A percentile compares a stretch with the other conserved stretches of the same genome.
phyloP scores from a whole-genome alignment of 2,113 vertebrate genomes.

The Larimichthys crocea region DNA sequence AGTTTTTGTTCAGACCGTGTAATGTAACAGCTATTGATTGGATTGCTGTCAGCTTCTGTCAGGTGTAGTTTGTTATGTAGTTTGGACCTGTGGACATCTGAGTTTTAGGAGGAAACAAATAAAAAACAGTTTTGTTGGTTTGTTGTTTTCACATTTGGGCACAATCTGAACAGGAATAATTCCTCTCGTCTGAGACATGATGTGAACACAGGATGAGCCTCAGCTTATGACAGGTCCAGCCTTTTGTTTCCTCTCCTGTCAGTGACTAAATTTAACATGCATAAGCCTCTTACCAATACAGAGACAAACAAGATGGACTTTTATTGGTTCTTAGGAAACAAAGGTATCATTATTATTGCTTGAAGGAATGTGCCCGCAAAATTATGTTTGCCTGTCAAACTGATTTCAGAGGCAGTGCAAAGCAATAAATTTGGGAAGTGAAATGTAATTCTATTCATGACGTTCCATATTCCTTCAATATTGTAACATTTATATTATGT shows the following conservation, averaged over 20 bases:
- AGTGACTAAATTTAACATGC: slow-evolving; percentile 66
- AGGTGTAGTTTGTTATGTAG: neutral
- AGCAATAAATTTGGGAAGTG: slow-evolving; percentile 67
- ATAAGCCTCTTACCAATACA: slow-evolving; percentile 73
- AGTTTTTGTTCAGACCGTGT: slow-evolving; percentile 11
- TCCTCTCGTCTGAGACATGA: slow-evolving; percentile 20
- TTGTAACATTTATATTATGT: slow-evolving; percentile 70
- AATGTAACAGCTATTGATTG: slow-evolving; percentile 27
- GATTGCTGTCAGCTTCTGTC: slow-evolving; percentile 18
- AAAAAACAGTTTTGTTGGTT: neutral
- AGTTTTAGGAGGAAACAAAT: neutral
- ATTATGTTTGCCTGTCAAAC: slow-evolving; percentile 69
- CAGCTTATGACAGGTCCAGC: slow-evolving; percentile 58
- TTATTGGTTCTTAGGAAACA: slow-evolving; percentile 64
- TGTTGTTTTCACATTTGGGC: slow-evolving; percentile 30
- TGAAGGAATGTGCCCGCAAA: slow-evolving; percentile 53
- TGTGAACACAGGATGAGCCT: slow-evolving; percentile 53
- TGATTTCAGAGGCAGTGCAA: slow-evolving; percentile 60
- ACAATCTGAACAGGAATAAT: slow-evolving; percentile 20
- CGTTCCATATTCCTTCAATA: slow-evolving; percentile 65
- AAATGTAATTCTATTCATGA: slow-evolving; percentile 81
- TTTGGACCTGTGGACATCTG: neutral
- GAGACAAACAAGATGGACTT: slow-evolving; percentile 56
- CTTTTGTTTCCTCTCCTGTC: slow-evolving; percentile 57
- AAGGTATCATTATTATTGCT: slow-evolving; percentile 69